phyloP scores from a whole-genome alignment of 2,797 vertebrate genomes.

The Mormyrus hasselquistii region DNA sequence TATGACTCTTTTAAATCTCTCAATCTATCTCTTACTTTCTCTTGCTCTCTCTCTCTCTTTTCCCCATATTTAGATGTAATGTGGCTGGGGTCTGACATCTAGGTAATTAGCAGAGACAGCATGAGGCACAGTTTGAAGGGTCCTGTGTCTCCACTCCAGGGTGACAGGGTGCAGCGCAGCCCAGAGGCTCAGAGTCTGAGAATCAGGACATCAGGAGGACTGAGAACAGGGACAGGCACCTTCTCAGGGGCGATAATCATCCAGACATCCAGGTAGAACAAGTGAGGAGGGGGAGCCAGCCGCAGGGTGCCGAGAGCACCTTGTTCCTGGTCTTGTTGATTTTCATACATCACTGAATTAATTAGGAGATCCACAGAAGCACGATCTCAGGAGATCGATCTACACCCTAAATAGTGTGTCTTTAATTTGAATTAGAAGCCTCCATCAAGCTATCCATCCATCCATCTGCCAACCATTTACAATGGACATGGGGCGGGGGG shows the following conservation, averaged over 20 bases:
- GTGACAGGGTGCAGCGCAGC: constrained; percentile 35
- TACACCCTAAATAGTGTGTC: not conserved
- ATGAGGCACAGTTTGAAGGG: constrained; percentile 57
- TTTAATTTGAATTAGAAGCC: not conserved
- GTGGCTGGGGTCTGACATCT: constrained; percentile 45
- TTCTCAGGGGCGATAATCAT: not conserved
- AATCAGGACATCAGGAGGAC: not conserved
- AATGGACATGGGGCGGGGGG: not conserved
- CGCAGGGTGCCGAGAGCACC: not conserved
- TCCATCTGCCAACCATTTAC: not conserved
- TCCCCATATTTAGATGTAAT: constrained; percentile 48
- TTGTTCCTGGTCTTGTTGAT: not conserved
- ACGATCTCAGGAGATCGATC: not conserved
- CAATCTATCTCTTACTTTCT: not conserved
- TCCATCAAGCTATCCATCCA: not conserved
- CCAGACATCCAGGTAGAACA: not conserved
- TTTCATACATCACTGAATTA: not conserved
- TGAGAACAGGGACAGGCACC: not conserved
- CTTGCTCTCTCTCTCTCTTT: not conserved
- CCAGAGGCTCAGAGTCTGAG: not conserved
- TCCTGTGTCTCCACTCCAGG: constrained; percentile 46
- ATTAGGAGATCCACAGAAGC: not conserved
- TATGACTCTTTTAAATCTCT: not conserved
- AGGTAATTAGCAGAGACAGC: constrained; percentile 63
- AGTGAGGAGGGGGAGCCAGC: not conserved